Percentiles rank a stretch among this genome's conserved stretches.
phyloP scores from a whole-genome alignment of 2,797 vertebrate species.

The Oreonectes daqikongensis region DNA sequence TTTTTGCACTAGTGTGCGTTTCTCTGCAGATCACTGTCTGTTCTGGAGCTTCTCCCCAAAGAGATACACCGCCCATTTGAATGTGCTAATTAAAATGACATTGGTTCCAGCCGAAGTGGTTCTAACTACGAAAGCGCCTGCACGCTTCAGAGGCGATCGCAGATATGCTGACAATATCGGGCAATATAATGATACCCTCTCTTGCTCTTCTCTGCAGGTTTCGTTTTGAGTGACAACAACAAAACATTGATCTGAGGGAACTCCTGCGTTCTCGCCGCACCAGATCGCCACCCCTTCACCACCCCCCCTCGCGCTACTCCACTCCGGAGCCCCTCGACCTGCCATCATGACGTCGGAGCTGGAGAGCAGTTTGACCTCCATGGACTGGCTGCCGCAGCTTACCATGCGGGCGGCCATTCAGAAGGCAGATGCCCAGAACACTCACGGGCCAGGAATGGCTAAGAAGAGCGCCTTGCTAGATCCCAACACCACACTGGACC shows the following conservation, averaged over 20 bases:
- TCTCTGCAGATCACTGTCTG: slow-evolving; percentile 24
- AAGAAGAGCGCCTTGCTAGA: slow-evolving; percentile 87
- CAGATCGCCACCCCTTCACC: slow-evolving; percentile 49
- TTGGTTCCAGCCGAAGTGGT: slow-evolving; percentile 34
- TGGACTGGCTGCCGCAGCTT: slow-evolving; percentile 94
- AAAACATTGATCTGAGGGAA: slow-evolving; percentile 53
- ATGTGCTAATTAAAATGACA: slow-evolving; percentile 44
- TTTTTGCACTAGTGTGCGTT: slow-evolving; percentile 6
- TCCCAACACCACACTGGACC: slow-evolving; percentile 90
- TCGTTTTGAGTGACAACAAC: slow-evolving; percentile 43
- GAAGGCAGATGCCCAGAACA: slow-evolving; percentile 86
- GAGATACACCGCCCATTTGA: slow-evolving; percentile 24
- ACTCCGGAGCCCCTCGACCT: slow-evolving; percentile 66
- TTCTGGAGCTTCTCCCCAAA: slow-evolving; percentile 36
- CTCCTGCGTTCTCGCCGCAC: slow-evolving; percentile 49
- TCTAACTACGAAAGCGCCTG: slow-evolving; percentile 25
- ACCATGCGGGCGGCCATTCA: slow-evolving; percentile 92
- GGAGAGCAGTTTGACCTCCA: slow-evolving; percentile 94
- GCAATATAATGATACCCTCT: slow-evolving; percentile 30
- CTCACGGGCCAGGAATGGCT: slow-evolving; percentile 84
- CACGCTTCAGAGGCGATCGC: slow-evolving; percentile 9
- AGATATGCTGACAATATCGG: slow-evolving; percentile 24
- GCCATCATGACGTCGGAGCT: slow-evolving; percentile 91
- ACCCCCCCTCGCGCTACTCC: neutral
- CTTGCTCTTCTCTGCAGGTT: slow-evolving; percentile 64